Conservation (phyloP, 2,797 vertebrate species). For the Salmo trutta region DNA sequence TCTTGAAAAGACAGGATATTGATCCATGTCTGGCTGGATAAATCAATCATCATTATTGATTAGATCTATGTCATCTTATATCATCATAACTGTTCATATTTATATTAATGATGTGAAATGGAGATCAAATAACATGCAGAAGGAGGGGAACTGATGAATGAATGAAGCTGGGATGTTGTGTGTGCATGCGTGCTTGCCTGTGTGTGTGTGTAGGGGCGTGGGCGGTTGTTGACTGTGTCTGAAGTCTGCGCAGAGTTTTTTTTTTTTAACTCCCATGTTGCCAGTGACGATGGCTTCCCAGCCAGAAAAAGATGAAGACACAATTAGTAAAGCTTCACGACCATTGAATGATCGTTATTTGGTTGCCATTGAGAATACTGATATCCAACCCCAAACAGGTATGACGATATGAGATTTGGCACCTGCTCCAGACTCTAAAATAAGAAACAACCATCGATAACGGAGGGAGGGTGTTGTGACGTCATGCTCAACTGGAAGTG, state of each 20-base stretch:
- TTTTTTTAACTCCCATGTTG: conserved; percentile 57
- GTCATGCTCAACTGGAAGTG: conserved; percentile 9
- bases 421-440: too few relatives aligned
- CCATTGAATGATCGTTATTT: too few relatives aligned
- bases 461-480: too few relatives aligned
- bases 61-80: neutral
- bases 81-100: neutral
- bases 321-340: conserved; percentile 36
- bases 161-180: neutral
- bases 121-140: neutral
- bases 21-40: neutral
- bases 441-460: too few relatives aligned
- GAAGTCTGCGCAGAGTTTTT: conserved; percentile 42
- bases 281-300: conserved; percentile 58
- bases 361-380: too few relatives aligned
- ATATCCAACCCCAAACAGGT: too few relatives aligned
- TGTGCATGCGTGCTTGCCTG: neutral
- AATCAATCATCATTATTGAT: neutral
- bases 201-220: conserved; percentile 39
- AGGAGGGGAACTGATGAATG: neutral
- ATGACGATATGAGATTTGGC: too few relatives aligned
- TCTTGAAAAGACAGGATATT: too few relatives aligned
- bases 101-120: neutral
- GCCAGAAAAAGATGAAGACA: conserved; percentile 30
- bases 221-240: conserved; percentile 47